Conservation (phyloP, 2,797 vertebrate species). For the Chelon auratus region DNA sequence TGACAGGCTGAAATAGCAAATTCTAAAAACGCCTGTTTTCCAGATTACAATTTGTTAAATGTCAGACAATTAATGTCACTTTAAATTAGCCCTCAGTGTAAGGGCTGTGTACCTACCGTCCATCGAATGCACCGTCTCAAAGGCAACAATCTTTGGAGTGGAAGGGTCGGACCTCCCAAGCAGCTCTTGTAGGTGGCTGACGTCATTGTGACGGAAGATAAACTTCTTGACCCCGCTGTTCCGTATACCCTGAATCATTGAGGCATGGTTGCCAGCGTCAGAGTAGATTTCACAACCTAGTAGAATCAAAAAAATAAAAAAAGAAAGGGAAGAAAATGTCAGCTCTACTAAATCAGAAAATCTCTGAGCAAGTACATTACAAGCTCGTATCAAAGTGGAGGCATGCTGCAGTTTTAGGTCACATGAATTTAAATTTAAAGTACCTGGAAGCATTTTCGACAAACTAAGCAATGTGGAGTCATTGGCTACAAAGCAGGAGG, state of each 20-base stretch:
- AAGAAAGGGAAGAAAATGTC: not conserved
- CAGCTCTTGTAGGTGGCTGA: slow-evolving; percentile 86
- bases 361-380: not conserved
- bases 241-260: slow-evolving; percentile 94
- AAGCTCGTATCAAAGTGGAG: not conserved
- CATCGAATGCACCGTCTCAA: slow-evolving; percentile 97
- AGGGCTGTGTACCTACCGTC: slow-evolving; percentile 84
- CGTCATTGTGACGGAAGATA: slow-evolving; percentile 93
- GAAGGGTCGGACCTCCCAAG: slow-evolving; percentile 87
- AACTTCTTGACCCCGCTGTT: slow-evolving; percentile 93
- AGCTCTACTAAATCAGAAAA: not conserved
- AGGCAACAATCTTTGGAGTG: slow-evolving; percentile 93
- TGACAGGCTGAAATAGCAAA: not conserved
- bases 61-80: not conserved
- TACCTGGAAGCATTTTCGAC: slow-evolving; percentile 93
- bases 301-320: slow-evolving; percentile 31
- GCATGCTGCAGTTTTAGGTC: not conserved
- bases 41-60: not conserved
- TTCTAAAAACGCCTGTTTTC: slow-evolving; percentile 1
- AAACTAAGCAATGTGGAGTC: slow-evolving; percentile 95
- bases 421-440: not conserved
- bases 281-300: slow-evolving; percentile 95
- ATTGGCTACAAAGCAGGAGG: slow-evolving; percentile 95
- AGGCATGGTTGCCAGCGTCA: slow-evolving; percentile 92
- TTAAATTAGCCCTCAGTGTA: not conserved